Base-by-base conservation (phyloP, 2,113 vertebrate species). In the Rhinolophus ferrumequinum region DNA sequence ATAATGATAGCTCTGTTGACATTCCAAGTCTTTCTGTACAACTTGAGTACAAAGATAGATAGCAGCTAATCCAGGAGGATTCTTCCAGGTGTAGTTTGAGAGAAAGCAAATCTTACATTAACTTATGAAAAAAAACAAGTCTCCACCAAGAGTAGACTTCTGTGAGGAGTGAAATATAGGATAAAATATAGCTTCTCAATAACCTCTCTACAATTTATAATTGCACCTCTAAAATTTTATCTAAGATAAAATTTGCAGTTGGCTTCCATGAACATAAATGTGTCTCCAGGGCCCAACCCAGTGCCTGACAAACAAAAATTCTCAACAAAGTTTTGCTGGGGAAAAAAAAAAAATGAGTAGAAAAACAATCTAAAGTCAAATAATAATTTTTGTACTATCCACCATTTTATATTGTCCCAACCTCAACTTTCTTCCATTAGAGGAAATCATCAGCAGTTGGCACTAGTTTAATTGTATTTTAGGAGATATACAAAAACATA, bases 381-480 rank as follows among this genome's bases (percentile, higher is more conserved):
- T 91, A 80, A 82, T 90, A 82, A 58, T 92, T 82, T 79, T 70
- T 66, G 52, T 18, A 75, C 60, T 75, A 62, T 69, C 21, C 18
- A 85, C 15, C 35, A 93, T 94, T 86, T 90, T 84, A 52, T 69
- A 73, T 69, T 89, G 79, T 2, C 5, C 35, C 90, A 94, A 84
- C 35, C 3, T 94, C 52, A 0, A 35, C 33, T 95, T 52, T 79
- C 58, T 91, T 86, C 94, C 86, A 89, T 86, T 97, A 96, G 64
- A 94, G n/a, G 73, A 94, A 93, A 92, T 56, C 16, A 80, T 47
- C 80, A 85, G 72, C 64, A 94, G 64, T 75, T 91, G 81, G 54
- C 72, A 95, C 90, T 38, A 72, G 75, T 88, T 95, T 96, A 96
- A 95, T 97, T 97, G 84, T 94, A 81, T 92, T 95, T 98, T 92